phyloP scores from a whole-genome alignment of 2,113 vertebrate genomes.

The Fregetta grallaria region DNA sequence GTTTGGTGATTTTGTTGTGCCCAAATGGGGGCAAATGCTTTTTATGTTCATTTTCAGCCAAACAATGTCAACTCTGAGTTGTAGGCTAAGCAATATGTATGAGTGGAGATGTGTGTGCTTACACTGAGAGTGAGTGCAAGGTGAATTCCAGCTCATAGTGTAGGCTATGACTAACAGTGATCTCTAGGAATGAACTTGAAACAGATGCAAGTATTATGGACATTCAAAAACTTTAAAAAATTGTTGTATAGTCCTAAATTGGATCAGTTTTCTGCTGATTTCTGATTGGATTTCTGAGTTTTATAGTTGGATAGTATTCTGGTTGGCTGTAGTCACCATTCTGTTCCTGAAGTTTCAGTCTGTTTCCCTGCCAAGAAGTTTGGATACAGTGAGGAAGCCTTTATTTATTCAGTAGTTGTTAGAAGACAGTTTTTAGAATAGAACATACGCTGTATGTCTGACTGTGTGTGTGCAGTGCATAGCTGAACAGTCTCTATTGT shows the following conservation, averaged over 20 bases:
- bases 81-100: not conserved
- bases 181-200: not conserved
- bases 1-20: not conserved
- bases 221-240: not conserved
- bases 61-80: not conserved
- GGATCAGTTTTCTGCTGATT: not conserved
- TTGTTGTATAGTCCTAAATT: fast-evolving
- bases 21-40: not conserved
- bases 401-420: not conserved
- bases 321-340: not conserved
- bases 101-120: not conserved
- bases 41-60: not conserved
- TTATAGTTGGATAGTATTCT: not conserved
- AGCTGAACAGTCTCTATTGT: not conserved
- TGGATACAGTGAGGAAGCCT: not conserved
- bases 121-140: not conserved
- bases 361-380: not conserved
- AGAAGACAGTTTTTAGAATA: not conserved
- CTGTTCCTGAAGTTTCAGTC: not conserved
- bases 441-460: not conserved
- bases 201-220: not conserved
- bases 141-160: not conserved
- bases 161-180: not conserved
- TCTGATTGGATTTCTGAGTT: too few relatives aligned
- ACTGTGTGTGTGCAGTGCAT: too few relatives aligned